Percentiles rank a stretch among this genome's conserved stretches.
Evolutionary conservation across 1,140 invertebrate species (phyloP).

Genomic region (Steinernema feltiae): DNA sequence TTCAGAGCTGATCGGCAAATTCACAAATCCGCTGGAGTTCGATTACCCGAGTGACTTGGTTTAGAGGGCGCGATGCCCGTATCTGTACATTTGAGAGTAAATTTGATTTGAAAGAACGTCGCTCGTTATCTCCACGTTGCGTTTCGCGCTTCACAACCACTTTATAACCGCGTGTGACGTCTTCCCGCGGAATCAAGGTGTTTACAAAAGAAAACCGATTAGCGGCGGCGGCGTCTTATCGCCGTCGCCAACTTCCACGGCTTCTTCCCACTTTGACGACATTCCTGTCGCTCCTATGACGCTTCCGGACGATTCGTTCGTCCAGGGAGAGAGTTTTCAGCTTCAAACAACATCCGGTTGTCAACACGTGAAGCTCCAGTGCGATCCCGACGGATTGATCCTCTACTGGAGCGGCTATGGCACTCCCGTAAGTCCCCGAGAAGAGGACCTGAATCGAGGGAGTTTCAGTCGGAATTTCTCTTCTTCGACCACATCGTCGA

Average conservation of each 20-base stretch:
- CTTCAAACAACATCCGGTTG: neutral
- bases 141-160: too few species aligned
- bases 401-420: neutral
- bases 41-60: too few species aligned
- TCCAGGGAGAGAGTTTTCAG: neutral
- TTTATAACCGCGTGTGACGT: neutral
- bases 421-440: neutral
- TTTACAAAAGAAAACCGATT: too few species aligned
- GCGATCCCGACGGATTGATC: neutral
- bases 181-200: too few species aligned
- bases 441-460: too few species aligned
- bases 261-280: too few species aligned
- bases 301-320: neutral
- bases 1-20: neutral
- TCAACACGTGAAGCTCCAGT: neutral
- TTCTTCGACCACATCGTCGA: neutral
- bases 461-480: neutral
- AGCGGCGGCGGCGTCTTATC: neutral
- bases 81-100: too few species aligned
- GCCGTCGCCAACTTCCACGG: too few species aligned
- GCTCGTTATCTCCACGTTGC: too few species aligned
- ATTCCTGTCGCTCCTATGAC: neutral
- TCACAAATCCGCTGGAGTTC: neutral
- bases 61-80: too few species aligned
- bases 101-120: too few species aligned